Conservation (phyloP, 1,140 invertebrate genomes). For the Aradophagus sp. region DNA sequence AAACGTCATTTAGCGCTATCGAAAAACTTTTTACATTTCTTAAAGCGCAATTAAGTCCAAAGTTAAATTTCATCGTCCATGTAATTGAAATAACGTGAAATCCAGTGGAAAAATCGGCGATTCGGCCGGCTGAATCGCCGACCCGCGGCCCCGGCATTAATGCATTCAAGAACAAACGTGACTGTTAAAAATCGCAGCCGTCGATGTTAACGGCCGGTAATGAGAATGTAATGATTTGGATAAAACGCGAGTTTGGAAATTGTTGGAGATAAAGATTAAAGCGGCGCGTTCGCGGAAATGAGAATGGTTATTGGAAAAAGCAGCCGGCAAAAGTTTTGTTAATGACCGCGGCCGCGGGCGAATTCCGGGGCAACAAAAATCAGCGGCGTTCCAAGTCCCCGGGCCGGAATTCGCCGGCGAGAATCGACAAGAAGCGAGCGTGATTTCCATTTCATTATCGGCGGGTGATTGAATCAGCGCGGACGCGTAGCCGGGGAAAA, state of each 20-base stretch:
- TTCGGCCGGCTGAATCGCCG: neutral
- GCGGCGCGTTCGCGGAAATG: slow-evolving; percentile 26
- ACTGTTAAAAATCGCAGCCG: slow-evolving; percentile 15
- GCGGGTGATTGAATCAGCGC: slow-evolving; percentile 26
- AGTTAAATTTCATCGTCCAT: slow-evolving; percentile 16
- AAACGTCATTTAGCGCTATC: too few relatives aligned
- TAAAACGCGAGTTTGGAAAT: slow-evolving; percentile 39
- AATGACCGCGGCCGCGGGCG: slow-evolving; percentile 14
- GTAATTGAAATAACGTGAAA: slow-evolving; percentile 28
- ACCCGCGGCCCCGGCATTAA: neutral
- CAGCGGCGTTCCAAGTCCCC: too few relatives aligned
- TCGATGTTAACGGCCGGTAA: slow-evolving; percentile 33
- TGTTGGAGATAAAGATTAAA: slow-evolving; percentile 40
- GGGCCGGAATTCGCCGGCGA: too few relatives aligned
- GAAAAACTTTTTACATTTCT: too few relatives aligned
- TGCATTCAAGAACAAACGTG: slow-evolving; percentile 2
- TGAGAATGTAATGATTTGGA: slow-evolving; percentile 44
- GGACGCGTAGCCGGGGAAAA: slow-evolving; percentile 9
- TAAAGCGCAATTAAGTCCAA: slow-evolving; percentile 8
- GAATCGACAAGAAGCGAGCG: slow-evolving; percentile 13
- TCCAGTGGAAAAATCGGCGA: slow-evolving; percentile 4
- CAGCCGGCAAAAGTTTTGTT: slow-evolving; percentile 31
- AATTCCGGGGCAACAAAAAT: slow-evolving; percentile 17
- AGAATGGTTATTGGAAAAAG: slow-evolving; percentile 35
- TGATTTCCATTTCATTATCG: slow-evolving; percentile 40